Evolutionary conservation across 2,113 vertebrate species (phyloP).

Genomic region (Alexandromys fortis): DNA sequence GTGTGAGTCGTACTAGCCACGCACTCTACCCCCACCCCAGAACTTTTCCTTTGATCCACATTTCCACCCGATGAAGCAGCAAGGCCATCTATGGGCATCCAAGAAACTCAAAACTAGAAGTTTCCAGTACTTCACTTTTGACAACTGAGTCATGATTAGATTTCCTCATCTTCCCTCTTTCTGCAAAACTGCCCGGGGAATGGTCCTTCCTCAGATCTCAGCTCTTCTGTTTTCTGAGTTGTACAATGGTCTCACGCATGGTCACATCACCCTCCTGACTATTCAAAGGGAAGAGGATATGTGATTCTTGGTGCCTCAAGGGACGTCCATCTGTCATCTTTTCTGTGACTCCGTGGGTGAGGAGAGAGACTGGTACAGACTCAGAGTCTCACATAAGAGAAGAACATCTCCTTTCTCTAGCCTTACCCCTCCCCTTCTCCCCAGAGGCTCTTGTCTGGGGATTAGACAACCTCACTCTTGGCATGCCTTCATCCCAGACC

Average conservation of each 20-base stretch:
- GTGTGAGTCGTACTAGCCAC: neutral
- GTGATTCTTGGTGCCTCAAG: neutral
- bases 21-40: neutral
- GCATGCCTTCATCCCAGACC: neutral
- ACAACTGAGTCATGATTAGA: neutral
- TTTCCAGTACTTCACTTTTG: neutral
- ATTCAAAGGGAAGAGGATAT: neutral
- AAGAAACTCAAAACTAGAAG: neutral
- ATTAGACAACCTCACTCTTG: neutral
- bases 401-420: neutral
- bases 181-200: neutral
- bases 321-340: neutral
- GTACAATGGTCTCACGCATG: neutral
- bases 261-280: neutral
- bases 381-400: neutral
- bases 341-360: neutral
- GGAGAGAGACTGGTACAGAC: neutral
- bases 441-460: neutral
- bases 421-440: neutral
- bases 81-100: neutral
- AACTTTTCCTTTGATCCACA: neutral
- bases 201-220: neutral
- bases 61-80: neutral
- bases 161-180: neutral
- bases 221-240: neutral